Evolutionary conservation across 2,797 vertebrate species (phyloP), one percentile per base, ranked within the genome.

Genomic region (Trematomus bernacchii): DNA sequence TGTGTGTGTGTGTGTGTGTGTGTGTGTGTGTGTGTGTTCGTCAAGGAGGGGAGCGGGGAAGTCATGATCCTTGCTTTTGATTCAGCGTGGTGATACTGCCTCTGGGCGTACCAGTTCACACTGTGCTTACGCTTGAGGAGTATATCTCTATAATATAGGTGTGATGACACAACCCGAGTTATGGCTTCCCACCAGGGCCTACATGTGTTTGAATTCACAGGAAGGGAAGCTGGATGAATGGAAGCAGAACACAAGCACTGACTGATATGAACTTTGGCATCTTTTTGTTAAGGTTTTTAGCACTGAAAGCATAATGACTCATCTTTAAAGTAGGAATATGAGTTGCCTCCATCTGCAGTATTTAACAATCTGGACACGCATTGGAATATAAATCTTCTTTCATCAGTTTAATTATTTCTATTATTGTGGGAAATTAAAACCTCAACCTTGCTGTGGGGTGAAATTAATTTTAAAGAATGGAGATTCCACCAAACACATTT

Each of bases 11-110:
- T 3, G 15, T 0, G 37, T 70, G 65, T 74, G 63, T 27, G 27
- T 27, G 27, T 5, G 27, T 27, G 27, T 42, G 42, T 14, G 1
- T 37, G 51, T 33, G 67, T 61, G 66, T 52, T 65, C 19, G 50
- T 65, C 44, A 14, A 55, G 46, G 71, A 54, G 1, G 70, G 18
- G 46, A 67, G 74, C 55, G 52, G 55, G 73, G 53, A 52, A 76
- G 70, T 71, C 6, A 18, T 66, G 68, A 84, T 85, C 70, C 51
- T 74, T 47, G 27, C 60, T 85, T 87, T 66, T 76, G 67, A 91
- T 82, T 85, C 81, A 60, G 72, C 65, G 83, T 71, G 59, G 64
- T 66, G 80, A 76, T 59, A 37, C 59, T 18, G 77, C 58, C 59
- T 66, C 61, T 55, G 54, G 69, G 63, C 21, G 30, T 33, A 46